Evolutionary conservation across 2,113 vertebrate species (phyloP).

Genomic region (Eclectus roratus): DNA sequence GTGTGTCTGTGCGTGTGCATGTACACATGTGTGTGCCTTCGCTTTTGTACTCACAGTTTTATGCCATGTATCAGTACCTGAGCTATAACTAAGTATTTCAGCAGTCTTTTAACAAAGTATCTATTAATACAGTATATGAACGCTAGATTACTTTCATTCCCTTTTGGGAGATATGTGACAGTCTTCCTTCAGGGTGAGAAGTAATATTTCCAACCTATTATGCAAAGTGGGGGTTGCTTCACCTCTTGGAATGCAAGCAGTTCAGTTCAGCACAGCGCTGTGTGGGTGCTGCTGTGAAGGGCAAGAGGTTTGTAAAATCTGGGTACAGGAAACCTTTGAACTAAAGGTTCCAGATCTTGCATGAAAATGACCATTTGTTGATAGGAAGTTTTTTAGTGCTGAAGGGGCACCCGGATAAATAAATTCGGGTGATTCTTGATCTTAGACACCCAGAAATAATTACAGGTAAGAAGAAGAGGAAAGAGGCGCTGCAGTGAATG

Average conservation of each 20-base stretch:
- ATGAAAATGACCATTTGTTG: neutral
- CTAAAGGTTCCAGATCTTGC: neutral
- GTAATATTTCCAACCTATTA: neutral
- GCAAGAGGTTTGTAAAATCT: neutral
- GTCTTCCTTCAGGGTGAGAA: neutral
- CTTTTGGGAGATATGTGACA: neutral
- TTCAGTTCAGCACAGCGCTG: neutral
- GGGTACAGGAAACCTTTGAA: neutral
- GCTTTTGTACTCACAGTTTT: neutral
- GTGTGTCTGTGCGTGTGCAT: fast-evolving
- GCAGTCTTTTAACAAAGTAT: neutral
- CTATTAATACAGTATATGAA: neutral
- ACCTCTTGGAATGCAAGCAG: neutral
- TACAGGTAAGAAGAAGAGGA: neutral
- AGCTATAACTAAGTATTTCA: neutral
- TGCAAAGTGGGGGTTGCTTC: neutral
- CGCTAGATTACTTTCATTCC: neutral
- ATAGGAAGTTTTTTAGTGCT: neutral
- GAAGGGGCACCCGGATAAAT: neutral
- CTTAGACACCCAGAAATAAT: neutral
- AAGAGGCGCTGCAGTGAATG: neutral
- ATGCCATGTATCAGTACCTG: neutral
- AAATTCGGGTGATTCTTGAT: neutral
- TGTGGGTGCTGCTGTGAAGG: neutral
- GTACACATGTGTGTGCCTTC: neutral